Evolutionary conservation across 2,888 invertebrate species (phyloP).

Genomic region (Poecilus cupreus): DNA sequence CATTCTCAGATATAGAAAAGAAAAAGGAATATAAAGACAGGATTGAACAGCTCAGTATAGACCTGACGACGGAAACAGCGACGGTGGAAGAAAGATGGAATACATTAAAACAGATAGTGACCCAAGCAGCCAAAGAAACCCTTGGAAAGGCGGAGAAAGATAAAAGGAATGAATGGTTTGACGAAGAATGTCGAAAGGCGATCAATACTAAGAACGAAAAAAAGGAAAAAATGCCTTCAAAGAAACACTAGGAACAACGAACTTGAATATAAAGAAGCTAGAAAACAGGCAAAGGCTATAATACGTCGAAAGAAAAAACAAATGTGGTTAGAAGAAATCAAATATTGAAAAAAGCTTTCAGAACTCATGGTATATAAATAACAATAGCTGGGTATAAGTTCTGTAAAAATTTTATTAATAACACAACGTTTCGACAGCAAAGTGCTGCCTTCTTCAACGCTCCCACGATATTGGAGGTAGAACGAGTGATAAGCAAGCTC

Average conservation of each 20-base stretch:
- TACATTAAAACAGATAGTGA: neutral
- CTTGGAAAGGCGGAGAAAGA: neutral
- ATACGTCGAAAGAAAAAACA: neutral
- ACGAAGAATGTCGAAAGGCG: neutral
- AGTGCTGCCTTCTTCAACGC: too few species aligned
- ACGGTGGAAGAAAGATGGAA: neutral
- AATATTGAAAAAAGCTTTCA: too few species aligned
- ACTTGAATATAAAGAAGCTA: conserved; percentile 1
- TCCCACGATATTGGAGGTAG: too few species aligned
- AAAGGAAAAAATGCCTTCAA: neutral
- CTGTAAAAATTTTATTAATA: too few species aligned
- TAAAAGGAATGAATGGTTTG: neutral
- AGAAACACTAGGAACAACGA: neutral
- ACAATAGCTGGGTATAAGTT: too few species aligned
- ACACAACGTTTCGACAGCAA: too few species aligned
- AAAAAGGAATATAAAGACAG: neutral
- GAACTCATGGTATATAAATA: too few species aligned
- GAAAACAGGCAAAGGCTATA: neutral
- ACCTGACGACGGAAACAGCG: neutral
- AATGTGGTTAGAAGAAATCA: too few species aligned
- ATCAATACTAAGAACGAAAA: neutral
- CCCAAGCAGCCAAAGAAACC: neutral
- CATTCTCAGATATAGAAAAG: neutral
- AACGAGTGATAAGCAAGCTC: too few species aligned
- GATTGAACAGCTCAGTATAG: neutral